Evolutionary conservation across 2,888 invertebrate genomes (phyloP).

Genomic region (Nipponacmea schrenckii): DNA sequence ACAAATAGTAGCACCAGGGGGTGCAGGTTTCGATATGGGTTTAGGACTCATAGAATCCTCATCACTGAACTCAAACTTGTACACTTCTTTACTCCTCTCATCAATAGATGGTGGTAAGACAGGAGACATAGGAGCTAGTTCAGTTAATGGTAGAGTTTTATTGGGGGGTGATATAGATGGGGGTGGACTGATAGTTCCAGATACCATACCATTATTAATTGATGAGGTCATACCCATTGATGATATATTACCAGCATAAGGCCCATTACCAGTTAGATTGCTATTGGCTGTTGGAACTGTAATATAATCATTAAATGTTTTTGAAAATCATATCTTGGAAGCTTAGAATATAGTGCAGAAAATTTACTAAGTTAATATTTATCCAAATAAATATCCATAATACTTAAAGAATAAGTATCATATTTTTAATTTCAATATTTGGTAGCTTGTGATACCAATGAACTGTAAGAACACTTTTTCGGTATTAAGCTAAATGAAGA

Average conservation of each 20-base stretch:
- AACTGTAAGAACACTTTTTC: background rate
- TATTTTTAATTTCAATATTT: background rate
- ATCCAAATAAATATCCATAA: background rate
- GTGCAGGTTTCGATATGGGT: conserved; percentile 57
- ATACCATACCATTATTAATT: too few relatives aligned
- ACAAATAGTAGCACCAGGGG: conserved; percentile 63
- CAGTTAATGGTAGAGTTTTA: background rate
- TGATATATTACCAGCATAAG: background rate
- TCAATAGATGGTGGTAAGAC: background rate
- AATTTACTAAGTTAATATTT: background rate
- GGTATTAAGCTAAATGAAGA: background rate
- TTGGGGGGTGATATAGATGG: background rate
- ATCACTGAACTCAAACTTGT: conserved; percentile 45
- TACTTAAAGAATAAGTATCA: too few relatives aligned
- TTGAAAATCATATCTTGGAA: too few relatives aligned
- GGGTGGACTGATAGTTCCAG: too few relatives aligned
- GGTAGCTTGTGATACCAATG: background rate
- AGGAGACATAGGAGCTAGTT: background rate
- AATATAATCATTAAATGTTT: background rate
- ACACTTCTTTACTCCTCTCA: conserved; percentile 9
- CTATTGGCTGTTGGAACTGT: background rate
- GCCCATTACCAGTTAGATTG: conserved; percentile 3
- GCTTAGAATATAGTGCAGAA: too few relatives aligned
- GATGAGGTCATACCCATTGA: too few relatives aligned
- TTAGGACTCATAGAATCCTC: conserved; percentile 62